Evolutionary conservation across 2,888 invertebrate genomes (phyloP).

Genomic region (Diachrysia chrysitis): DNA sequence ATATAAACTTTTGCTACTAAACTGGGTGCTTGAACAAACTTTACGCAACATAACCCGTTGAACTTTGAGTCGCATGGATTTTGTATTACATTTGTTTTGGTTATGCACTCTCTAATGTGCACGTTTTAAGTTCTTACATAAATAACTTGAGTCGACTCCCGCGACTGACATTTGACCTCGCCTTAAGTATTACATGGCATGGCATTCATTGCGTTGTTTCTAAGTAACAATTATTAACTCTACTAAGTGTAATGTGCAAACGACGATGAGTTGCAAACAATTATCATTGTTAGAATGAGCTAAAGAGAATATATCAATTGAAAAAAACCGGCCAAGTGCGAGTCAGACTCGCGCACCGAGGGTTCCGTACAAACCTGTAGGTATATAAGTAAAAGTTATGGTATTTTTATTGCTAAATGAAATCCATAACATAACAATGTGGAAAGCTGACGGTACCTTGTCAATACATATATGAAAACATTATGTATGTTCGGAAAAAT

Average conservation of each 20-base stretch:
- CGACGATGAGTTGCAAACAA: constrained; percentile 23
- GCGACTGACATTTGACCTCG: constrained; percentile 69
- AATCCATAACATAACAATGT: too few species aligned
- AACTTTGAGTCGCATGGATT: constrained; percentile 57
- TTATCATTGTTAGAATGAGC: constrained; percentile 11
- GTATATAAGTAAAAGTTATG: too few species aligned
- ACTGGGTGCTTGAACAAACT: constrained; percentile 48
- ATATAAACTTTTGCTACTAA: constrained; percentile 39
- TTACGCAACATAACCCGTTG: constrained; percentile 51
- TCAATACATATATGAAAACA: too few species aligned
- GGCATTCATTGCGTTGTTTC: constrained; percentile 44
- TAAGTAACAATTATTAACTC: constrained; percentile 47
- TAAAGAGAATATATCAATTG: constrained; percentile 15
- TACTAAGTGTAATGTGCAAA: constrained; percentile 39
- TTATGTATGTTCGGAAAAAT: too few species aligned
- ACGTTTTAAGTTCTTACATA: constrained; percentile 61
- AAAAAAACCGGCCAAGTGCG: too few species aligned
- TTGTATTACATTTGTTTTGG: constrained; percentile 58
- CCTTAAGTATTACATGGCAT: constrained; percentile 33
- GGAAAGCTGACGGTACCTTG: too few species aligned
- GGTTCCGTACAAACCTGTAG: too few species aligned
- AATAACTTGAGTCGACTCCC: constrained; percentile 56
- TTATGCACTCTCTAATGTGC: constrained; percentile 61
- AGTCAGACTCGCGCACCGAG: too few species aligned
- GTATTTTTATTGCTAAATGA: too few species aligned